These are phyloP conservation scores for Petroica traversi DNA, from an alignment of 2,113 vertebrate genomes.

Conservation along the genomic window DNA sequence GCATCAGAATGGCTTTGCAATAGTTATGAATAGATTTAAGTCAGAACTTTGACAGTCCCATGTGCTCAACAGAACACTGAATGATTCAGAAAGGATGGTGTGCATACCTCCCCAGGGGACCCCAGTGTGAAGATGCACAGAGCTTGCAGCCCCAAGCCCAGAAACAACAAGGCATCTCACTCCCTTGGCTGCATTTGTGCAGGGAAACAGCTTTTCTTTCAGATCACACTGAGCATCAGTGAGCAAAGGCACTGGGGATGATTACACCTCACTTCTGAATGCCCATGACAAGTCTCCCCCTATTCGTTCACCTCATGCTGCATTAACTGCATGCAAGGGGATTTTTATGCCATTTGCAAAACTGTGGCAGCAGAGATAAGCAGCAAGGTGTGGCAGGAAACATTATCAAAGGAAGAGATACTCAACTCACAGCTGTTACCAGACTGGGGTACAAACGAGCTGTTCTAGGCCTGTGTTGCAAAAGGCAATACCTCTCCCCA, in stretches of 20 bases:
- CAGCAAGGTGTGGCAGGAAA: neutral
- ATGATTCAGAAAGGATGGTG: constrained; percentile 55
- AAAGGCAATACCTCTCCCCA: neutral
- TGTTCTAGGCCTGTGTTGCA: neutral
- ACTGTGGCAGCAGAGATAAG: neutral
- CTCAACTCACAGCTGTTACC: neutral
- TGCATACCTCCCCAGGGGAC: neutral
- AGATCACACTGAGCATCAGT: neutral
- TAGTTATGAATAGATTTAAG: constrained; percentile 60
- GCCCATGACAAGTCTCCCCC: neutral
- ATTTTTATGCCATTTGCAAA: neutral
- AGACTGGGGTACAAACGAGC: neutral
- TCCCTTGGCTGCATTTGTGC: neutral
- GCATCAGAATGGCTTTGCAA: constrained; percentile 66
- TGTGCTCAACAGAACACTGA: constrained; percentile 13
- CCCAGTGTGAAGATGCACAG: neutral
- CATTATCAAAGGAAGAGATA: neutral
- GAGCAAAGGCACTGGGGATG: neutral
- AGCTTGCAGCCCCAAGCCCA: neutral
- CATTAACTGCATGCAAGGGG: neutral
- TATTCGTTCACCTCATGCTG: neutral
- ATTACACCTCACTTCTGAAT: neutral
- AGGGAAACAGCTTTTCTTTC: constrained; percentile 2
- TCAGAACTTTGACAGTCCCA: constrained; percentile 46
- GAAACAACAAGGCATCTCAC: neutral